phyloP scores from a whole-genome alignment of 2,888 invertebrate species.

The Hydrotaea diabolus region DNA sequence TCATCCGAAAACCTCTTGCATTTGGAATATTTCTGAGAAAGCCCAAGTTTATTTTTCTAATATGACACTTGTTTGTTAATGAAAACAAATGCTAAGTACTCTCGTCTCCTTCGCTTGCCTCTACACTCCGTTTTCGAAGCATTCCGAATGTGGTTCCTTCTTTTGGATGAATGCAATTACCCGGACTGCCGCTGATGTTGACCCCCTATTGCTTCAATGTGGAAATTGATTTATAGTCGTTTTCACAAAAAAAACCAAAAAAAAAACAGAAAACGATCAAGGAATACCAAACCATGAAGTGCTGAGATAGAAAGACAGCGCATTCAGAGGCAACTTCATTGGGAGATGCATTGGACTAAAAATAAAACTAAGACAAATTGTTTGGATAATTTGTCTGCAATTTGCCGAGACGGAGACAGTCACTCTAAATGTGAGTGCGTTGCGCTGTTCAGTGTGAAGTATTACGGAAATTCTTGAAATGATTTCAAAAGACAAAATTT shows the following conservation, averaged over 20 bases:
- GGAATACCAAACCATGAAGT: not conserved
- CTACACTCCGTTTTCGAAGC: not conserved
- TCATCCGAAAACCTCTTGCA: not conserved
- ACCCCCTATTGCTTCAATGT: conserved; percentile 54
- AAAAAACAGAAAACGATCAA: not conserved
- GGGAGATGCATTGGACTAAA: conserved; percentile 45
- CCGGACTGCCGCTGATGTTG: not conserved
- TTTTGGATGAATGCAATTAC: conserved; percentile 57
- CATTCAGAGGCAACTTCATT: not conserved
- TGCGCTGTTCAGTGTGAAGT: not conserved
- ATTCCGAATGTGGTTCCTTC: not conserved
- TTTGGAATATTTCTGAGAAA: not conserved
- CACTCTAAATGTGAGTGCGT: conserved; percentile 10
- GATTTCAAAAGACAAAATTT: conserved; percentile 52
- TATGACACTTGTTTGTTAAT: conserved; percentile 62
- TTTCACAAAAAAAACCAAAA: conserved; percentile 5
- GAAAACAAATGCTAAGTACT: conserved; percentile 58
- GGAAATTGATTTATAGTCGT: conserved; percentile 64
- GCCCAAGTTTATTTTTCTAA: conserved; percentile 41
- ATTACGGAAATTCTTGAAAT: conserved; percentile 48
- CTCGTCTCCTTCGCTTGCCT: not conserved
- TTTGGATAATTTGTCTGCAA: conserved; percentile 66
- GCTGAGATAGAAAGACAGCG: not conserved
- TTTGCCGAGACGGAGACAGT: conserved; percentile 46
- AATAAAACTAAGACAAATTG: conserved; percentile 64